These are phyloP conservation scores for Epizoanthus ramosus DNA, from an alignment of 92 coral and sea anemone genomes.

Conservation along the genomic window DNA sequence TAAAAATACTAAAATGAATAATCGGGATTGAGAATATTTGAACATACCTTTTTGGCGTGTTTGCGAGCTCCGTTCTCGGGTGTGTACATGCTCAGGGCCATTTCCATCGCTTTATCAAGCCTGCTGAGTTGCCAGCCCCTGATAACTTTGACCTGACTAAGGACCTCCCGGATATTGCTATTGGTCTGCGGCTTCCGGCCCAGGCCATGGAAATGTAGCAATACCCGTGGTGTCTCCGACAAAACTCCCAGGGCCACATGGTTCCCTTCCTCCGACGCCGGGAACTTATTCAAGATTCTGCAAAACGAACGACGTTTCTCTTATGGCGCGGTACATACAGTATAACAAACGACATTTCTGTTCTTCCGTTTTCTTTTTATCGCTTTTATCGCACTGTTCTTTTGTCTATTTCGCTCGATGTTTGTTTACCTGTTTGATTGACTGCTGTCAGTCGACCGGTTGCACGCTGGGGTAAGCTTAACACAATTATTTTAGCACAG, in stretches of 20 bases:
- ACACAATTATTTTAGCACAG: too few species aligned
- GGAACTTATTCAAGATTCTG: constrained; percentile 33
- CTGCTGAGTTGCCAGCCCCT: constrained; percentile 6
- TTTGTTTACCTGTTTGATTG: too few species aligned
- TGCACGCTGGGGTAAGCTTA: too few species aligned
- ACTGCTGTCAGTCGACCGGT: too few species aligned
- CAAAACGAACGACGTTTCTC: not conserved
- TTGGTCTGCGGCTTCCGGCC: constrained; percentile 32
- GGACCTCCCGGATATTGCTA: constrained; percentile 17
- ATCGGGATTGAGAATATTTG: not conserved
- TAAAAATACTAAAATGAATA: not conserved
- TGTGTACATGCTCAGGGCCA: constrained; percentile 2
- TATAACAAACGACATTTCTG: too few species aligned
- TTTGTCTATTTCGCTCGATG: too few species aligned
- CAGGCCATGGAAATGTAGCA: constrained; percentile 31
- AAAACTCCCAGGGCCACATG: constrained; percentile 29
- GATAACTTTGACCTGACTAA: constrained; percentile 11
- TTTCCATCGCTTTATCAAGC: constrained; percentile 14
- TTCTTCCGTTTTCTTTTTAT: too few species aligned
- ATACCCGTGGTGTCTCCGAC: constrained; percentile 22
- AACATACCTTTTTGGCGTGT: constrained; percentile 27
- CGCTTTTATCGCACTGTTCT: too few species aligned
- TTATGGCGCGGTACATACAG: too few species aligned
- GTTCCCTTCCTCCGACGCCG: constrained; percentile 16
- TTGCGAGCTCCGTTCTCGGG: constrained; percentile 21